Conservation (phyloP, 2,888 invertebrate species). For the Phortica magna region DNA sequence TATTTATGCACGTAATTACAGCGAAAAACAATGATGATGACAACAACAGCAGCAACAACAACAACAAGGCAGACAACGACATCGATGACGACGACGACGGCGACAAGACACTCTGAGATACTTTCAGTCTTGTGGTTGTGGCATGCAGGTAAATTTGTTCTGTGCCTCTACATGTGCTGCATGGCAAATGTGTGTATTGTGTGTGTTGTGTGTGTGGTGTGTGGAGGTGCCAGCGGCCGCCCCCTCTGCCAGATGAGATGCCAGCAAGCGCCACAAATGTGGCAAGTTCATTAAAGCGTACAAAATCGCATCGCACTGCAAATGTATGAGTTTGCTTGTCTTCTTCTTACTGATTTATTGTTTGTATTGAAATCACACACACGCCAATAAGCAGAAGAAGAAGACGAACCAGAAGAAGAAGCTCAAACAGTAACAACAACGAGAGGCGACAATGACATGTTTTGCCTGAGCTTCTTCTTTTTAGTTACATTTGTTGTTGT, state of each 20-base stretch:
- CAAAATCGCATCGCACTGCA: slow-evolving; percentile 25
- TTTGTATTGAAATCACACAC: no score
- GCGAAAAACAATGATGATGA: slow-evolving; percentile 41
- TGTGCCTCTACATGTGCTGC: slow-evolving; percentile 61
- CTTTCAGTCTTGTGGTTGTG: slow-evolving; percentile 43
- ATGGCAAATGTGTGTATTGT: slow-evolving; percentile 55
- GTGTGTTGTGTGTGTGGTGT: no score
- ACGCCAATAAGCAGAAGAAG: no score
- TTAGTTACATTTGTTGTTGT: not conserved
- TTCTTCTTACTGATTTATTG: no score
- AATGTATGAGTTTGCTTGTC: no score
- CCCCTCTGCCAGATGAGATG: no score
- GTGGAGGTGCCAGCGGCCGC: no score
- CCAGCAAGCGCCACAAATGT: slow-evolving; percentile 23
- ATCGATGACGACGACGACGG: not conserved
- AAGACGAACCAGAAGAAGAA: no score
- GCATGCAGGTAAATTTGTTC: slow-evolving; percentile 70
- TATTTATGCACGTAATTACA: slow-evolving; percentile 71
- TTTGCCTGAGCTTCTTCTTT: not conserved
- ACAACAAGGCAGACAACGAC: not conserved
- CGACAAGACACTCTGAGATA: slow-evolving; percentile 14
- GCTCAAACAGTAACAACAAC: not conserved
- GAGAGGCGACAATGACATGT: not conserved
- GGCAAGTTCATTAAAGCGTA: slow-evolving; percentile 51
- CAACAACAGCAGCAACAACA: not conserved